Evolutionary conservation across 2,113 vertebrate species (phyloP).

Genomic region (Petrocephalus zakoni): DNA sequence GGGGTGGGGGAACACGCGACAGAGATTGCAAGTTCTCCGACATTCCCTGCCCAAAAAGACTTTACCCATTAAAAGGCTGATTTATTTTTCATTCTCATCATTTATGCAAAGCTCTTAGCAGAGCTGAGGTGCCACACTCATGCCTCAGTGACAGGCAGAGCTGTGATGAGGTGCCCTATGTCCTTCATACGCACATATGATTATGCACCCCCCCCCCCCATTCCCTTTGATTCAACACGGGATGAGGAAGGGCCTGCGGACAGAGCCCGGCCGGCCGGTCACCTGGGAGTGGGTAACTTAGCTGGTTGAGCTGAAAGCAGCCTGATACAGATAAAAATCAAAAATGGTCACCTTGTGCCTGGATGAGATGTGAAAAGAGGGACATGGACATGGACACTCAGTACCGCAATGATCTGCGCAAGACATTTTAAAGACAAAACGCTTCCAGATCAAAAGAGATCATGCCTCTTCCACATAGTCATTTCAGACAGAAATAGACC

Average conservation of each 20-base stretch:
- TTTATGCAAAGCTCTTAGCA: not conserved
- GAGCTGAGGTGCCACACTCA: constrained; percentile 30
- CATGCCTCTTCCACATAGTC: not conserved
- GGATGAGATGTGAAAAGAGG: not conserved
- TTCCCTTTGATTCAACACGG: not conserved
- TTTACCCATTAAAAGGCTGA: not conserved
- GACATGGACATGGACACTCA: not conserved
- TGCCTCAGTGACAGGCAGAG: constrained; percentile 43
- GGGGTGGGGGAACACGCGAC: constrained; percentile 15
- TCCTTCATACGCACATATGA: constrained; percentile 59
- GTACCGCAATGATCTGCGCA: not conserved
- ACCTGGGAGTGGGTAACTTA: not conserved
- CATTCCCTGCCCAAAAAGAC: constrained; percentile 2
- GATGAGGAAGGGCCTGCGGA: not conserved
- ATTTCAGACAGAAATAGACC: not conserved
- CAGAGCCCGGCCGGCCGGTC: not conserved
- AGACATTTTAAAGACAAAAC: not conserved
- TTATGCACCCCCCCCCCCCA: constrained; percentile 37
- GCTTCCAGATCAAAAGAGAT: not conserved
- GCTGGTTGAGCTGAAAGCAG: not conserved
- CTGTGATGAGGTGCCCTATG: constrained; percentile 43
- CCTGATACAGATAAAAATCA: not conserved
- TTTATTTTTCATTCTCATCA: not conserved
- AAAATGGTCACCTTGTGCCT: not conserved
- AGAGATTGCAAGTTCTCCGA: constrained; percentile 16